These are phyloP conservation scores for Acleris laterana DNA, from an alignment of 2,888 invertebrate species.

Conservation along the genomic window DNA sequence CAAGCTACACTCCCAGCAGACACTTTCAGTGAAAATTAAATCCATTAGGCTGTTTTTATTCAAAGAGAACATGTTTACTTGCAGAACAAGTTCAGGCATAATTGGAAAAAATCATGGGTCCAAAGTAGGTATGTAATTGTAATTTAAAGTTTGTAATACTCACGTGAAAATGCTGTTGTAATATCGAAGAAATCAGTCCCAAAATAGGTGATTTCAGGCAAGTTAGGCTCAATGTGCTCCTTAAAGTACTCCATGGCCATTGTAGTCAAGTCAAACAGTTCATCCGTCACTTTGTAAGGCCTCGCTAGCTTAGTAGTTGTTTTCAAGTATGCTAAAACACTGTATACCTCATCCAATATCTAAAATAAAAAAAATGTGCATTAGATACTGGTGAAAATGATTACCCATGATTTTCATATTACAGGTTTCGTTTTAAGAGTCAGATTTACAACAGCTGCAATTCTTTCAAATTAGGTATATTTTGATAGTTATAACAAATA, in stretches of 20 bases:
- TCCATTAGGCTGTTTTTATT: no score
- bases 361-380: constrained; percentile 61
- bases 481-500: no score
- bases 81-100: no score
- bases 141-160: constrained; percentile 56
- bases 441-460: no score
- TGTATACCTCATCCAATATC: constrained; percentile 96
- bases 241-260: constrained; percentile 99
- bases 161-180: constrained; percentile 88
- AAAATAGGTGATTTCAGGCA: constrained; percentile 95
- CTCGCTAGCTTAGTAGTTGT: constrained; percentile 91
- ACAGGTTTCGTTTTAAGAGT: no score
- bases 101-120: no score
- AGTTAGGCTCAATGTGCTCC: constrained; percentile 94
- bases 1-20: no score
- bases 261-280: constrained; percentile 96
- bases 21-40: no score
- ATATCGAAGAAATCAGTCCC: constrained; percentile 93
- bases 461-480: no score
- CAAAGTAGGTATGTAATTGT: no score
- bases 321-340: constrained; percentile 93
- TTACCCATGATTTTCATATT: no score
- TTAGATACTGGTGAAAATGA: background rate
- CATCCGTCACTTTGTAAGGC: constrained; percentile 97
- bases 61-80: no score